phyloP scores from a whole-genome alignment of 2,113 vertebrate genomes.

The Nerophis lumbriciformis region DNA sequence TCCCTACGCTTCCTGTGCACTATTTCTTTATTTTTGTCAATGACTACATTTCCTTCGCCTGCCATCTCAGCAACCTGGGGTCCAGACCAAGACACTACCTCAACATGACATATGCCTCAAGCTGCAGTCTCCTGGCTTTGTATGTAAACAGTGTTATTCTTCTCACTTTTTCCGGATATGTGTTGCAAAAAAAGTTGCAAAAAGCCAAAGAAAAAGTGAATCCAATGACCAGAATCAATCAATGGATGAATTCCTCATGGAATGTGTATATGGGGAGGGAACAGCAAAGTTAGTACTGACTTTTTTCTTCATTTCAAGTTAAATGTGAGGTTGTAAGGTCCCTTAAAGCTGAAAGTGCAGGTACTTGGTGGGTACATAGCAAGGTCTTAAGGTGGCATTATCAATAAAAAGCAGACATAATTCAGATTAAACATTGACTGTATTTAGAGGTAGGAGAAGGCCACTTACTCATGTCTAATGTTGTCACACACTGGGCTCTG shows the following conservation, averaged over 20 bases:
- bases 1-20: no score
- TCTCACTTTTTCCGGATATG: neutral
- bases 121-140: no score
- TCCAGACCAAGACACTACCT: no score
- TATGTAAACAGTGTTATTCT: neutral
- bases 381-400: neutral
- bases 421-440: constrained; percentile 13
- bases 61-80: no score
- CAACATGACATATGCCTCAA: no score
- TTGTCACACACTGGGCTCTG: constrained; percentile 61
- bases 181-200: neutral
- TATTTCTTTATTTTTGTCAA: no score
- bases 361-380: neutral
- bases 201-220: neutral
- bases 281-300: neutral
- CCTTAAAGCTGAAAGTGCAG: no score
- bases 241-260: neutral
- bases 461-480: constrained; percentile 79
- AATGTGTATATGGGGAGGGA: neutral
- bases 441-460: constrained; percentile 61
- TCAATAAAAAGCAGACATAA: constrained; percentile 4
- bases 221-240: neutral
- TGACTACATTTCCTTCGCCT: no score
- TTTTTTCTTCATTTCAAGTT: neutral
- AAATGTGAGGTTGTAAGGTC: no score